Percentiles rank a stretch among this genome's conserved stretches.
Conservation (phyloP, 2,888 invertebrate genomes). For the Syrista parreyssii region DNA sequence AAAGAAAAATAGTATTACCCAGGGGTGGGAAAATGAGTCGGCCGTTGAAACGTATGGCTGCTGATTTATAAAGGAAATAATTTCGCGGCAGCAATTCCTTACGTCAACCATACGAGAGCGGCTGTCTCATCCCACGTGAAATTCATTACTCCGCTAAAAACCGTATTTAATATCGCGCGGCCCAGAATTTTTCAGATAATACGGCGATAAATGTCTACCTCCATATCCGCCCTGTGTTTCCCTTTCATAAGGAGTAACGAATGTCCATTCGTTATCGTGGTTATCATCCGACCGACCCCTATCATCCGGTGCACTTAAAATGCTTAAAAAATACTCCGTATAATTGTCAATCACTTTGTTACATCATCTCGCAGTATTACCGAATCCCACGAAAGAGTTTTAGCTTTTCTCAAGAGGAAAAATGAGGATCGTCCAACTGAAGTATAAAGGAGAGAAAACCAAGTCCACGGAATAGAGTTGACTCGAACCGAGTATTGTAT, state of each 20-base stretch:
- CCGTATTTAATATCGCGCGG: conserved; percentile 43
- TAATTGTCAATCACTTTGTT: not conserved
- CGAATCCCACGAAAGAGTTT: not conserved
- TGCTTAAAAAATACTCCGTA: not conserved
- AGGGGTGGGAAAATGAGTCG: conserved; percentile 35
- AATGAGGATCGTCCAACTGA: not conserved
- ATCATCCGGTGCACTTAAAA: not conserved
- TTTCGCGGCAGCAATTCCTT: conserved; percentile 57
- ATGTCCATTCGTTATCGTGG: not conserved
- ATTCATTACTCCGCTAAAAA: conserved; percentile 53
- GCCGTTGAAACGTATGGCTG: conserved; percentile 55
- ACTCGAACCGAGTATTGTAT: not conserved
- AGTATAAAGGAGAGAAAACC: not conserved
- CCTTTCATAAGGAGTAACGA: not conserved
- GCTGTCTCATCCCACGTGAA: conserved; percentile 39
- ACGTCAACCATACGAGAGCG: conserved; percentile 30
- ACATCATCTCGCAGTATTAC: not conserved
- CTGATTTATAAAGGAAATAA: conserved; percentile 64
- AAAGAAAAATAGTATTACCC: conserved; percentile 13
- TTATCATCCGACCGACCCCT: not conserved
- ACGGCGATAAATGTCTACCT: not conserved
- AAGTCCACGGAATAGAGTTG: not conserved
- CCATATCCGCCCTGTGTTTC: not conserved
- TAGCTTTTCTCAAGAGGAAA: not conserved
- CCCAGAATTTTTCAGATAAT: conserved; percentile 2